Conservation (phyloP, 2,113 vertebrate genomes). For the Callospermophilus lateralis region DNA sequence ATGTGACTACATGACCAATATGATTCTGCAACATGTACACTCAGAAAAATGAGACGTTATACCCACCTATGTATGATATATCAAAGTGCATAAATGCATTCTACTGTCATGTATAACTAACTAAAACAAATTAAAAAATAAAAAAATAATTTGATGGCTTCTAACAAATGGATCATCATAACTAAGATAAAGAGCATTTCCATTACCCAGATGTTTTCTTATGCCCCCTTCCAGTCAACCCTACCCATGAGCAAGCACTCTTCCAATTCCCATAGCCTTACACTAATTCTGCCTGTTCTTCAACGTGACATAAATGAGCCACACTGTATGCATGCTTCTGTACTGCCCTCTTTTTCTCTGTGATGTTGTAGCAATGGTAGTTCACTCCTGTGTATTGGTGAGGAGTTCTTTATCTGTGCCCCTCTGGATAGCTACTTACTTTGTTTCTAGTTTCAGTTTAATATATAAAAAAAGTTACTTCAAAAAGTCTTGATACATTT, state of each 20-base stretch:
- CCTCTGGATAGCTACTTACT: background rate
- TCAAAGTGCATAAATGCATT: no score
- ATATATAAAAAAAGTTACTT: background rate
- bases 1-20: no score
- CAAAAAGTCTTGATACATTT: background rate
- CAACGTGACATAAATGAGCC: background rate
- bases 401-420: background rate
- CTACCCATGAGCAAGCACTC: background rate
- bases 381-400: background rate
- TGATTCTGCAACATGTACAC: no score
- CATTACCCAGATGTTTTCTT: background rate
- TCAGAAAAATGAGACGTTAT: no score
- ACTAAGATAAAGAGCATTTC: background rate
- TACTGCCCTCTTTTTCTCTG: background rate
- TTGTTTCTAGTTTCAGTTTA: background rate
- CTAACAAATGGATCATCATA: background rate
- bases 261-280: background rate
- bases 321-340: background rate
- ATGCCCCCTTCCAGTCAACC: background rate
- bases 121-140: background rate
- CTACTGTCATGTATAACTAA: no score
- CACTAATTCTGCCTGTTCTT: background rate
- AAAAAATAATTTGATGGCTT: background rate
- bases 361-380: background rate
- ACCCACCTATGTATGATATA: no score